These are phyloP conservation scores for Podarcis muralis DNA, from an alignment of 2,113 vertebrate genomes.

Conservation along the genomic window DNA sequence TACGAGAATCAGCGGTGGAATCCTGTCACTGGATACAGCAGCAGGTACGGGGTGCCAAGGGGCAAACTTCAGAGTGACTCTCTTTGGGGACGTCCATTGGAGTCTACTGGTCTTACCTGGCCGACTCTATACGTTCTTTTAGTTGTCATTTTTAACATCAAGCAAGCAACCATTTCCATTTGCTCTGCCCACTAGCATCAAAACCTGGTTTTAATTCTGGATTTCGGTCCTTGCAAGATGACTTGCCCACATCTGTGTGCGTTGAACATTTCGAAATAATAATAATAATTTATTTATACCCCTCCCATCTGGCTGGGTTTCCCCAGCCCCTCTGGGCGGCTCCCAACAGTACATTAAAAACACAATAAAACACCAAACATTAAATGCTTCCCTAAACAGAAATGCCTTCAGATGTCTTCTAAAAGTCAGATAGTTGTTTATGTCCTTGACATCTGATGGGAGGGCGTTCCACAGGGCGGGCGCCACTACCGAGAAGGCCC, in stretches of 20 bases:
- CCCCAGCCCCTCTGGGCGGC: no score
- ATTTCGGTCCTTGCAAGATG: neutral
- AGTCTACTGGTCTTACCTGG: neutral
- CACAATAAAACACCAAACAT: no score
- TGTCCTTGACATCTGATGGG: neutral
- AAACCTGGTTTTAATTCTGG: neutral
- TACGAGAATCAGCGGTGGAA: constrained; percentile 99
- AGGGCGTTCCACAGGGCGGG: no score
- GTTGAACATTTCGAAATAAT: no score
- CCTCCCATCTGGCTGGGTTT: no score
- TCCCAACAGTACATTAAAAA: no score
- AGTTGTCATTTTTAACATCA: neutral
- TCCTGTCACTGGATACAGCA: constrained; percentile 92
- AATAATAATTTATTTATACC: no score
- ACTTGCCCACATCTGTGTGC: no score
- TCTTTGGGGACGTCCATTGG: neutral
- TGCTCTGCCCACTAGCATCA: neutral
- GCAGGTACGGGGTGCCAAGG: constrained; percentile 75
- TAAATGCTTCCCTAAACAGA: no score
- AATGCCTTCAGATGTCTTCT: no score
- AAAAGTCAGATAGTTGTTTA: neutral
- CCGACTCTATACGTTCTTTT: no score
- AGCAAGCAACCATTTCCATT: neutral
- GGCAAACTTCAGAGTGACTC: rapidly evolving
- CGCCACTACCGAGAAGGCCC: no score